Evolutionary conservation across 2,797 vertebrate genomes (phyloP), one percentile per base, ranked within the genome.

Genomic region (Notolepis coatsorum): DNA sequence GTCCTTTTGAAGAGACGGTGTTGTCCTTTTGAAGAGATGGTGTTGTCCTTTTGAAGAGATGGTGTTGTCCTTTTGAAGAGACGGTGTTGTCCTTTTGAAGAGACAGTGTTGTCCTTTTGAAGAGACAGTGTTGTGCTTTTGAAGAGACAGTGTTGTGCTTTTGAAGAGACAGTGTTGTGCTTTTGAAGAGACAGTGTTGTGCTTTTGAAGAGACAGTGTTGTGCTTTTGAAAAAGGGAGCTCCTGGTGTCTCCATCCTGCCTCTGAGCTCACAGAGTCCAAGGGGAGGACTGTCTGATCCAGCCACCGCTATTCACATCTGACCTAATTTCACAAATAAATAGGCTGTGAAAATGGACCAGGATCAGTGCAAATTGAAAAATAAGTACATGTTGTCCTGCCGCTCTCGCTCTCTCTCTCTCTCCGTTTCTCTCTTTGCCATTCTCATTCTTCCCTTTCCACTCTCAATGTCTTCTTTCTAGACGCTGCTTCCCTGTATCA

Each of bases 251-350:
- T 69, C 68, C 58, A 49, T 45, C 5, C 54, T 60, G 68, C 37
- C 27, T 66, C 57, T 54, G 39, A 75, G 80, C 28, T 21, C 56
- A 45, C 56, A 45, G 28, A 60, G 23, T 65, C 78, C 58, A 37
- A 55, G 65, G 80, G 71, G 72, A 52, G 71, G 77, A 70, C 51
- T 7, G 13, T 9, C 27, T 2, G 68, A 51, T 48, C 56, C 58
- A 73, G 66, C 21, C 18, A 15, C 70, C 50, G 30, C 49, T 54
- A 7, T 6, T 5, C 37, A 53, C 62, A 59, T 78, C 73, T 87
- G 85, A 83, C 80, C 81, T 53, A 62, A 50, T 80, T 83, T 73
- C 51, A 72, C 73, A 72, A 73, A 82, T 83, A 77, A 79, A 79
- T 62, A 66, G 73, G 37, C 59, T 67, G 72, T 65, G 30, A 42